A percentile compares a stretch with the other conserved stretches of the same genome.
Conservation (phyloP, 92 coral and sea anemone species). For the Anthopleura xanthogrammica region DNA sequence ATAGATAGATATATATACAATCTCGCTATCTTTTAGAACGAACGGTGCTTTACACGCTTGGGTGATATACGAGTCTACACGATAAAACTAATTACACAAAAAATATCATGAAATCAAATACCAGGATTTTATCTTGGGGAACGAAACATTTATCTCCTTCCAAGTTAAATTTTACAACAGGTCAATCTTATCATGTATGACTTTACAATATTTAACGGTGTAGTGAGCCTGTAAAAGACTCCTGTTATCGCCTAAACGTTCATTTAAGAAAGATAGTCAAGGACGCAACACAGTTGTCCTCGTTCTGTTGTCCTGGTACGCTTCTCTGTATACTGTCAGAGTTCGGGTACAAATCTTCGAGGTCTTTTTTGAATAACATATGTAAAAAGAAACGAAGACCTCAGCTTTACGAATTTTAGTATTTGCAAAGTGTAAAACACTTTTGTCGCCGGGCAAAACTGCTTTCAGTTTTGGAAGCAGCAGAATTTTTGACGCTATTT, state of each 20-base stretch:
- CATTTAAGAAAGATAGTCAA: conserved; percentile 21
- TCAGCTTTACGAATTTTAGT: not conserved
- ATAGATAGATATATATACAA: conserved; percentile 29
- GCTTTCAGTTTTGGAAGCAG: not conserved
- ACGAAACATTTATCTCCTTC: conserved; percentile 67
- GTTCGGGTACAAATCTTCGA: conserved; percentile 13
- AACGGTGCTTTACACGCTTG: conserved; percentile 37
- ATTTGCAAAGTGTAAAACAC: conserved; percentile 24
- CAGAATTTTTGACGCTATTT: conserved; percentile 3
- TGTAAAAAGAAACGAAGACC: not conserved
- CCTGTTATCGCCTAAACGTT: conserved; percentile 24
- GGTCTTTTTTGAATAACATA: not conserved
- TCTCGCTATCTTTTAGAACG: conserved; percentile 36
- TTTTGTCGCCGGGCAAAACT: conserved; percentile 14
- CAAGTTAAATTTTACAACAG: conserved; percentile 60
- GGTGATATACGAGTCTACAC: conserved; percentile 65
- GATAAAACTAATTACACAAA: conserved; percentile 80
- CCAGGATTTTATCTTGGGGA: conserved; percentile 75
- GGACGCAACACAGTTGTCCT: conserved; percentile 16
- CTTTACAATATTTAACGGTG: conserved; percentile 70
- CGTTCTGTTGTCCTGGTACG: conserved; percentile 1
- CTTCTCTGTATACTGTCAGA: conserved; percentile 6
- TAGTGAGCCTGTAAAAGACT: conserved; percentile 33
- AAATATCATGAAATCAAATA: conserved; percentile 84
- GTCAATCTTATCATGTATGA: conserved; percentile 64